phyloP scores from a whole-genome alignment of 1,140 invertebrate species.

The Habropoda laboriosa region DNA sequence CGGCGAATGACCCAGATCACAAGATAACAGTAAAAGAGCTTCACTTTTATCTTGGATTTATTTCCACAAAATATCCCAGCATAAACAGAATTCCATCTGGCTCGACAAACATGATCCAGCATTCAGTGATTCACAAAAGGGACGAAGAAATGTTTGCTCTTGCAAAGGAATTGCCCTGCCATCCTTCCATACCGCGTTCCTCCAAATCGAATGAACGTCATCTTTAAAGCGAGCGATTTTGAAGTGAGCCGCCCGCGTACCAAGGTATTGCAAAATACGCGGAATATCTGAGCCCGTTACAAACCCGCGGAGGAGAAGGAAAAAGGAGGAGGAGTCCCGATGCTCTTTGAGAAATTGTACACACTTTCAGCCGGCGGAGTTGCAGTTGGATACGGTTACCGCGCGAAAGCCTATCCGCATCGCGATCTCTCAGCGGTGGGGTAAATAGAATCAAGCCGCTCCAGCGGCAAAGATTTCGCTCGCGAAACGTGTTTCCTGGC shows the following conservation, averaged over 20 bases:
- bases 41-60: too few relatives aligned
- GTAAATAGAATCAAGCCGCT: conserved; percentile 60
- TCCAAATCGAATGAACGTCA: background rate
- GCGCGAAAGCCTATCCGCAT: conserved; percentile 56
- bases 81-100: too few relatives aligned
- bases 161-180: background rate
- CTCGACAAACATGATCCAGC: background rate
- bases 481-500: conserved; percentile 19
- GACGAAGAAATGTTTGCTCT: background rate
- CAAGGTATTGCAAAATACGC: conserved; percentile 11
- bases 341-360: conserved; percentile 59
- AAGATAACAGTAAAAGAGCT: too few relatives aligned
- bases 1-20: too few relatives aligned
- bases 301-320: background rate
- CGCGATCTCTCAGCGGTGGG: conserved; percentile 48
- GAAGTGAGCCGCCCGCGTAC: background rate
- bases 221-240: background rate
- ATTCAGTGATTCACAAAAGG: background rate
- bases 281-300: background rate
- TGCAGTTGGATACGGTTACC: conserved; percentile 52
- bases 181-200: background rate
- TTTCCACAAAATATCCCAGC: too few relatives aligned
- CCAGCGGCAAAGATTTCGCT: conserved; percentile 51
- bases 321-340: conserved; percentile 5
- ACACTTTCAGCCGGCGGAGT: conserved; percentile 22